Evolutionary conservation across 2,888 invertebrate genomes (phyloP).

Genomic region (Chymomyza amoena): DNA sequence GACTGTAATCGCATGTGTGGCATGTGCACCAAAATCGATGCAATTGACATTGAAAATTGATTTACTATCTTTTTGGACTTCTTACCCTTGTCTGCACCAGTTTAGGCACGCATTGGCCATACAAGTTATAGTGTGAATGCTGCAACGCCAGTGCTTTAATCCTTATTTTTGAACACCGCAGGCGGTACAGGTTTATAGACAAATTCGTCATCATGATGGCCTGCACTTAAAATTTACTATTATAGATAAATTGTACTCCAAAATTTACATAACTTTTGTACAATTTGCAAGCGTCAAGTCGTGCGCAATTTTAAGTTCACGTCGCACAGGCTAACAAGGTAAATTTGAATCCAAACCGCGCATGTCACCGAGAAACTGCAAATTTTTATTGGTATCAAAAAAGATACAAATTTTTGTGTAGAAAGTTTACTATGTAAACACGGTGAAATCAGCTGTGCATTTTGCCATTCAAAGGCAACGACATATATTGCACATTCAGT

Average conservation of each 20-base stretch:
- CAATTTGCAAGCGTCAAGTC: no score
- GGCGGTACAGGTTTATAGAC: slow-evolving; percentile 1
- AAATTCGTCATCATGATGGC: not conserved
- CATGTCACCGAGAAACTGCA: slow-evolving; percentile 46
- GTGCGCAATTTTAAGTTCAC: not conserved
- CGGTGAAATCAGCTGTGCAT: slow-evolving; percentile 46
- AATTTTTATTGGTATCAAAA: slow-evolving; percentile 21
- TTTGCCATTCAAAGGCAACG: slow-evolving; percentile 31
- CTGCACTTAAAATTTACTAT: no score
- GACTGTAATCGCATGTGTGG: not conserved
- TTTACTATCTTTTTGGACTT: not conserved
- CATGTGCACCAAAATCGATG: not conserved
- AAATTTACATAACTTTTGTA: not conserved
- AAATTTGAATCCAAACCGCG: slow-evolving; percentile 31
- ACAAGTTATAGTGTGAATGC: not conserved
- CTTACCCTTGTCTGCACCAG: not conserved
- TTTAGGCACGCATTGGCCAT: not conserved
- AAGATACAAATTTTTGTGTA: slow-evolving; percentile 28
- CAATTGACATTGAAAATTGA: not conserved
- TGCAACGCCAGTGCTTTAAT: not conserved
- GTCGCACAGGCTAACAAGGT: not conserved
- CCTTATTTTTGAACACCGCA: not conserved
- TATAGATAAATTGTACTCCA: not conserved
- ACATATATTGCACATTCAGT: slow-evolving; percentile 2
- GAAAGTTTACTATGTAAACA: slow-evolving; percentile 30